Percentiles rank a stretch among this genome's conserved stretches.
Evolutionary conservation across 2,888 invertebrate genomes (phyloP).

Genomic region (Cerastoderma edule): DNA sequence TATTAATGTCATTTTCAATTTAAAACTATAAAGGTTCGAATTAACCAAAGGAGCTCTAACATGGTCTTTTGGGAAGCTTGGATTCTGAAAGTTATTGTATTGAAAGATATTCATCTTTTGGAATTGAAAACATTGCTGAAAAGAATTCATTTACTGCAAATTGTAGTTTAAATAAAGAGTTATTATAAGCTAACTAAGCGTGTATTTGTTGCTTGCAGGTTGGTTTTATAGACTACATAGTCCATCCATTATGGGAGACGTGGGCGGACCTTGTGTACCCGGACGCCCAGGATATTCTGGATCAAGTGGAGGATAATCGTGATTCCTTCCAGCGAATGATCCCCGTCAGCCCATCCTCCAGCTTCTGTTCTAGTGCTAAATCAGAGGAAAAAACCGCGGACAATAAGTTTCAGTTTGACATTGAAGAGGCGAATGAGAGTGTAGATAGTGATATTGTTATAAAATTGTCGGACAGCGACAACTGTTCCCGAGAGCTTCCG

Average conservation of each 20-base stretch:
- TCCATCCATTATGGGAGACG: constrained; percentile 99
- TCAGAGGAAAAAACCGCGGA: constrained; percentile 62
- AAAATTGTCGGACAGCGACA: constrained; percentile 48
- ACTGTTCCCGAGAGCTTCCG: constrained; percentile 21
- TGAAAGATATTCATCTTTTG: too few species aligned
- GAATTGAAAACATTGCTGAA: too few species aligned
- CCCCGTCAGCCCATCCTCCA: constrained; percentile 91
- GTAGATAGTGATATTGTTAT: constrained; percentile 38
- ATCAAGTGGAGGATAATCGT: constrained; percentile 98
- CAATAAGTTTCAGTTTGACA: constrained; percentile 74
- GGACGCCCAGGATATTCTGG: constrained; percentile 98
- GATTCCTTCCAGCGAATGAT: constrained; percentile 97
- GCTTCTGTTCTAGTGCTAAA: constrained; percentile 73
- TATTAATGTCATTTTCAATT: too few species aligned
- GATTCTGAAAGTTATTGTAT: too few species aligned
- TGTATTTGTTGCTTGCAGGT: constrained; percentile 87
- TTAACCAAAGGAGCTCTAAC: too few species aligned
- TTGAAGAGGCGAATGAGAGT: constrained; percentile 71
- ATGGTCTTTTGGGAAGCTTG: too few species aligned
- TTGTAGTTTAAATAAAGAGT: too few species aligned
- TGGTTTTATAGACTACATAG: constrained; percentile 99
- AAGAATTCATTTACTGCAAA: too few species aligned
- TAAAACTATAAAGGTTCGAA: too few species aligned
- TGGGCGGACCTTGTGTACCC: constrained; percentile 99
- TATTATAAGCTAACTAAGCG: too few species aligned